phyloP scores from a whole-genome alignment of 1,140 invertebrate genomes.

The Nixonia krombeini region DNA sequence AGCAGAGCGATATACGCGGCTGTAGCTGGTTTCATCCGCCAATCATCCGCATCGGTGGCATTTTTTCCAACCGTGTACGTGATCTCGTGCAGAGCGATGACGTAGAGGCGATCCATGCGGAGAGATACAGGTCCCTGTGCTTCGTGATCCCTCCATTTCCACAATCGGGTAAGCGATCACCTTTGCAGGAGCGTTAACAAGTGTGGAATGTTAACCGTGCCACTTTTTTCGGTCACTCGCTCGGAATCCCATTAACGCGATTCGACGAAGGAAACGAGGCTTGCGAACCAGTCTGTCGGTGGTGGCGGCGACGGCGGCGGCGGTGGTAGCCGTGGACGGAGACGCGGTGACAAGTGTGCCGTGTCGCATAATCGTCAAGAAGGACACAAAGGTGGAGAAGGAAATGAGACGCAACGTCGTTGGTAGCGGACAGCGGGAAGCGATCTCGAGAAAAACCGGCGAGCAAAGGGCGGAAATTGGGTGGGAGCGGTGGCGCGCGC shows the following conservation, averaged over 20 bases:
- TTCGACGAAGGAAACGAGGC: slow-evolving; percentile 41
- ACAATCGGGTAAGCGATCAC: slow-evolving; percentile 50
- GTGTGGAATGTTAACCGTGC: slow-evolving; percentile 50
- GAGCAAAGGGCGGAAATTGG: no score
- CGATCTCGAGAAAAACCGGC: no score
- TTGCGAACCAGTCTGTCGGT: slow-evolving; percentile 43
- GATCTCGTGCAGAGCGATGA: no score
- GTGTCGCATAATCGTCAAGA: slow-evolving; percentile 47
- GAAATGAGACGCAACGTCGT: slow-evolving; percentile 13
- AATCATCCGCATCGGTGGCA: background rate
- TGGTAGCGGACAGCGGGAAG: no score
- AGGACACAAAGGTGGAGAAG: slow-evolving; percentile 35
- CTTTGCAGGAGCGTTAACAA: slow-evolving; percentile 36
- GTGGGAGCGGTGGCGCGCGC: no score
- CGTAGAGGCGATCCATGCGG: slow-evolving; percentile 35
- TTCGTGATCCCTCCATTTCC: slow-evolving; percentile 48
- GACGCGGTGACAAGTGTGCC: slow-evolving; percentile 35
- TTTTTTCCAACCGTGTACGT: background rate
- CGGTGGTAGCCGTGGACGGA: no score
- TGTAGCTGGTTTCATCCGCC: no score
- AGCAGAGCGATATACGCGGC: no score
- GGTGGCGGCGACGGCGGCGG: no score
- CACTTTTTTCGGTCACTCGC: slow-evolving; percentile 46
- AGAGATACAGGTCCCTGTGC: slow-evolving; percentile 38
- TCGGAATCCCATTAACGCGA: slow-evolving; percentile 49